These are phyloP conservation scores for Rhodeus uyekii DNA, from an alignment of 2,797 vertebrate species.

Conservation along the genomic window DNA sequence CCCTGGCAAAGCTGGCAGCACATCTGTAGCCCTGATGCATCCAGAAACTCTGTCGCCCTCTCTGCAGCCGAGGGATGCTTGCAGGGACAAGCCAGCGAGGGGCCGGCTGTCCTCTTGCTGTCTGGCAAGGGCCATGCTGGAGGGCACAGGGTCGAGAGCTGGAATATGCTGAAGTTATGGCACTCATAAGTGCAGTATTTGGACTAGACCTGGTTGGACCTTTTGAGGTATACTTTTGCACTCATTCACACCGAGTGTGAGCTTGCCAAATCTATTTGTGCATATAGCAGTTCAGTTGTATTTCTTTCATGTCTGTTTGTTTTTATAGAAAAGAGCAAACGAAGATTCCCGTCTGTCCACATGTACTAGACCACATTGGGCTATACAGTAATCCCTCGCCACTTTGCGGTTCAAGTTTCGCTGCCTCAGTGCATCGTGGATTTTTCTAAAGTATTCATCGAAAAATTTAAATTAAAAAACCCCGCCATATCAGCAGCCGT, in stretches of 20 bases:
- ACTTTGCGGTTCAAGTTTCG: too few species aligned
- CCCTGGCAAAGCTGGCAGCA: slow-evolving; percentile 68
- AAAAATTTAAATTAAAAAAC: too few species aligned
- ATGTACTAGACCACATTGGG: slow-evolving; percentile 54
- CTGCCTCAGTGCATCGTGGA: too few species aligned
- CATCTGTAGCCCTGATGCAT: slow-evolving; percentile 66
- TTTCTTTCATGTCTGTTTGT: slow-evolving; percentile 11
- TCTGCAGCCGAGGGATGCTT: slow-evolving; percentile 48
- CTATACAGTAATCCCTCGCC: too few species aligned
- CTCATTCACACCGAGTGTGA: neutral
- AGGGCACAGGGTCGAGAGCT: slow-evolving; percentile 59
- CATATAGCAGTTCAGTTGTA: neutral
- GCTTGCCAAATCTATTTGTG: neutral
- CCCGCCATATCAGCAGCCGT: too few species aligned
- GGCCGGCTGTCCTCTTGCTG: slow-evolving; percentile 61
- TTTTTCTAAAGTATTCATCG: too few species aligned
- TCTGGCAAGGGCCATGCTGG: slow-evolving; percentile 57
- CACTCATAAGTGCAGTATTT: slow-evolving; percentile 69
- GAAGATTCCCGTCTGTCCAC: slow-evolving; percentile 48
- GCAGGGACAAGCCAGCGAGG: slow-evolving; percentile 57
- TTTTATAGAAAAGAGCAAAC: slow-evolving; percentile 4
- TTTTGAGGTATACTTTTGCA: slow-evolving; percentile 6
- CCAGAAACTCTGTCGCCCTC: slow-evolving; percentile 54
- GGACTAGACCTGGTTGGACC: slow-evolving; percentile 24
- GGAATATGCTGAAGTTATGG: slow-evolving; percentile 55